Evolutionary conservation across 2,888 invertebrate genomes (phyloP), one percentile per base, ranked within the genome.

Genomic region (Lapara coniferarum): DNA sequence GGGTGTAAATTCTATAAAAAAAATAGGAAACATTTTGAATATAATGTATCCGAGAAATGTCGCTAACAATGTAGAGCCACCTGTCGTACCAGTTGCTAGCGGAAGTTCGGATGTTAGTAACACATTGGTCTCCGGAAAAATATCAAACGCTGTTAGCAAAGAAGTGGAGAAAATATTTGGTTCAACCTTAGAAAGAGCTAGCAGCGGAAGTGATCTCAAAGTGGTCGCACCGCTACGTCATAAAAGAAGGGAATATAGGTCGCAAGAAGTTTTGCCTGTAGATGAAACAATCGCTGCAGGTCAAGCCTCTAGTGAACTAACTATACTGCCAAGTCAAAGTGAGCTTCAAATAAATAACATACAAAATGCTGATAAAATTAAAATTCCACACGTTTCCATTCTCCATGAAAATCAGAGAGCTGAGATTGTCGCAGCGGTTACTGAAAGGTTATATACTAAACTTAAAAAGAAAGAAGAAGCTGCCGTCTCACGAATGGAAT

Each of bases 341-440:
- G 83, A 87, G 75, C 74, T 78, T 30, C 73, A 81, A 70, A 76
- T 81, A 71, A 81, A 84, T 70, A 75, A 81, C 66, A 75, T 74
- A 56, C 77, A 80, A 69, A 80, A 72, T 67, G 46, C 71, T 8
- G 79, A 81, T 6, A 85, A 83, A 69, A 67, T 71, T 25, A 89
- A 83, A 75, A 74, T 75, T n/a, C 76, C 85, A 67, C 82, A 85
- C 74, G 80, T 89, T 63, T 81, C 90, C 7, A 86, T 92, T 70
- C 81, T 90, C 6, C 89, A 90, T 73, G 90, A 91, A 69, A 89
- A 91, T 57, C 95, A 95, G 81, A 89, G 96, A 78, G 95, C 96
- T 25, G 95, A 96, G 85, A 96, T 96, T 67, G 96, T 96, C 3
- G 96, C 96, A 5, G 96, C 96, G 0, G 96, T 96, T 3, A 96